phyloP scores from a whole-genome alignment of 2,113 vertebrate genomes.

The Egretta garzetta region DNA sequence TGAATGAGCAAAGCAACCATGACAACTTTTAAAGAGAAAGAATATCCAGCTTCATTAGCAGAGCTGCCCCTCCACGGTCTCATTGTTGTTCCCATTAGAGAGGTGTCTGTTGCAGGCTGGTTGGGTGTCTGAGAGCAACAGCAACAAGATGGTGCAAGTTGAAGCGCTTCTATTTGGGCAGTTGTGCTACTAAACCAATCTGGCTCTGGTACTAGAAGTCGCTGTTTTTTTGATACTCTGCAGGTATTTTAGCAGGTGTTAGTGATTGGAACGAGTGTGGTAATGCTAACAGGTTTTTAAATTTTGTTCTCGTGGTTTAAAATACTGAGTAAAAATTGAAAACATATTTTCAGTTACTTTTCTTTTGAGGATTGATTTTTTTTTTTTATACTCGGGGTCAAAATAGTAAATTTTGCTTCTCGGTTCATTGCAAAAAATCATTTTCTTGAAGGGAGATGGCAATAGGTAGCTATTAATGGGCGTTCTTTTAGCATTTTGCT shows the following conservation, averaged over 20 bases:
- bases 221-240: background rate
- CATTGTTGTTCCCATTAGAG: background rate
- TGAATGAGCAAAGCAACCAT: background rate
- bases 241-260: background rate
- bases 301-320: background rate
- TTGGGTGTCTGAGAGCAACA: background rate
- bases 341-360: background rate
- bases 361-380: background rate
- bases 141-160: background rate
- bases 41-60: background rate
- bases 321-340: background rate
- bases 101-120: background rate
- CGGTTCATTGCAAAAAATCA: background rate
- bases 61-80: background rate
- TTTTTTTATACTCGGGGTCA: background rate
- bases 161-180: background rate
- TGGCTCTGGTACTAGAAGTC: accelerated
- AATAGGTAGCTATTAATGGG: background rate
- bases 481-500: background rate
- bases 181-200: background rate
- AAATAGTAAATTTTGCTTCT: background rate
- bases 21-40: background rate
- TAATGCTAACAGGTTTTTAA: background rate
- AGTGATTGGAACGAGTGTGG: background rate
- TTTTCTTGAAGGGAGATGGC: background rate